These are phyloP conservation scores for Yponomeuta malinellus DNA, from an alignment of 2,888 invertebrate species.

Conservation along the genomic window DNA sequence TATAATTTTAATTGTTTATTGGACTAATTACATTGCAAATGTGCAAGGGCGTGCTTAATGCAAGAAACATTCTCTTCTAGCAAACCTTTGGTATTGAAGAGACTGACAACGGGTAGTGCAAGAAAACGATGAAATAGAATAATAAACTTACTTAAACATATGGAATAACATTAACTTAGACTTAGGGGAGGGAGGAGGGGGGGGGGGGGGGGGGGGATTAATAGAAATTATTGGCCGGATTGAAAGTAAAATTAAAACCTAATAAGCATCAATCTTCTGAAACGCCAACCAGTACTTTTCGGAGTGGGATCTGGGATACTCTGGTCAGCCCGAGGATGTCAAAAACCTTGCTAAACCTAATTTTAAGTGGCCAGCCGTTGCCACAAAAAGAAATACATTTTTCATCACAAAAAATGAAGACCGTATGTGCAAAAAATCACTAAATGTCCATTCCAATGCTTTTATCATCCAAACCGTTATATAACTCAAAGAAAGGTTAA, in stretches of 20 bases:
- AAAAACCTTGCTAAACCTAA: background rate
- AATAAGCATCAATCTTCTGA: slow-evolving; percentile 1
- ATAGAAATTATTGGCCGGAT: background rate
- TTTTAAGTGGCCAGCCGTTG: background rate
- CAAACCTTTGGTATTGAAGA: no score
- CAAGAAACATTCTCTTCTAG: no score
- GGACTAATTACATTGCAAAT: no score
- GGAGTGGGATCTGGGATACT: background rate
- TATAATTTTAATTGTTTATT: no score
- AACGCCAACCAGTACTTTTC: background rate
- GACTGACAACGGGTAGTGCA: no score
- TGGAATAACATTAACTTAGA: no score
- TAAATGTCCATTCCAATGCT: background rate
- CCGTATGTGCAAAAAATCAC: background rate
- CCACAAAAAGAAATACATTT: background rate
- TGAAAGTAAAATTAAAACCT: background rate
- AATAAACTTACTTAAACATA: no score
- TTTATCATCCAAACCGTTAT: background rate
- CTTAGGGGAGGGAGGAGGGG: no score
- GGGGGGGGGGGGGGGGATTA: background rate
- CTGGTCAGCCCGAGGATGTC: background rate
- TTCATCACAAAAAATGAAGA: background rate
- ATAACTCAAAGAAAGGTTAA: background rate
- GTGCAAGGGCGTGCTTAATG: no score
- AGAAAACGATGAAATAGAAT: no score